Percentiles rank a stretch among this genome's conserved stretches.
phyloP scores from a whole-genome alignment of 2,888 invertebrate genomes.

The Fissipunctia ypsillon region DNA sequence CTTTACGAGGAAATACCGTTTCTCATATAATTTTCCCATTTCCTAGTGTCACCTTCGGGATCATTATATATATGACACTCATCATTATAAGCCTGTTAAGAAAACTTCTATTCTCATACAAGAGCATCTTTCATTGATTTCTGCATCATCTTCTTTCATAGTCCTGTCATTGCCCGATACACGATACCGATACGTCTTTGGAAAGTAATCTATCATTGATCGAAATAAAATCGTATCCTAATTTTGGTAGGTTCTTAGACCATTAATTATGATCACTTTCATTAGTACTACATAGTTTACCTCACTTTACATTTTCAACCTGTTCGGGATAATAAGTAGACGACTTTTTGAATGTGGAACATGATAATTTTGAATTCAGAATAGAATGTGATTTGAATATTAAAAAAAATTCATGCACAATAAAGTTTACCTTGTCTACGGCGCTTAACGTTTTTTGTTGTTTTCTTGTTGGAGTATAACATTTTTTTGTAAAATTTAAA shows the following conservation, averaged over 20 bases:
- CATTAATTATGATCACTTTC: background rate
- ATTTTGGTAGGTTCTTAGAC: background rate
- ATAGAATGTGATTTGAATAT: constrained; percentile 65
- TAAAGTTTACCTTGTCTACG: constrained; percentile 60
- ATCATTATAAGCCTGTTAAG: background rate
- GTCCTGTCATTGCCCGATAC: background rate
- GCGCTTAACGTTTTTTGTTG: constrained; percentile 35
- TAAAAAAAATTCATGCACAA: constrained; percentile 56
- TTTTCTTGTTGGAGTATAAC: constrained; percentile 41
- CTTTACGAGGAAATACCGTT: background rate
- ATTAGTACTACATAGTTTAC: background rate
- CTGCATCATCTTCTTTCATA: background rate
- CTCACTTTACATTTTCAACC: constrained; percentile 18
- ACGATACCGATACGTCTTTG: background rate
- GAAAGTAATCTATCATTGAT: background rate
- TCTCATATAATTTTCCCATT: background rate
- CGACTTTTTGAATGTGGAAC: constrained; percentile 55
- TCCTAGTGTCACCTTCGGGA: no score
- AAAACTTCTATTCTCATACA: background rate
- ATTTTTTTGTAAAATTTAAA: constrained; percentile 25
- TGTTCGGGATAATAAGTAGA: constrained; percentile 23
- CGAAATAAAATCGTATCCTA: background rate
- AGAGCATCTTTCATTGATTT: background rate
- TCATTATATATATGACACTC: background rate
- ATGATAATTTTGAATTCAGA: constrained; percentile 53